Evolutionary conservation across 2,797 vertebrate genomes (phyloP).

Genomic region (Fringilla coelebs): DNA sequence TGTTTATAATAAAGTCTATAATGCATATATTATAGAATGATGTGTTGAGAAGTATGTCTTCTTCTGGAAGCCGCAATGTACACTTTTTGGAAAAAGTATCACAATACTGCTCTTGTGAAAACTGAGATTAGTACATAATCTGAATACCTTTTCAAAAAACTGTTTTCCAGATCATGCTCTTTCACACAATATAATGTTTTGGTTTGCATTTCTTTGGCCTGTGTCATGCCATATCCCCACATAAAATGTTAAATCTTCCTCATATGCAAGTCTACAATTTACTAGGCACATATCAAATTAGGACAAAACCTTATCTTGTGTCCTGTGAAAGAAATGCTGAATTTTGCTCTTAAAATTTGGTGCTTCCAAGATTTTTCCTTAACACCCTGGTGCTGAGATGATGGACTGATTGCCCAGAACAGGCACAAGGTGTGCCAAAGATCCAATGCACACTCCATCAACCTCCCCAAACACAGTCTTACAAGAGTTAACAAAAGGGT

Average conservation of each 20-base stretch:
- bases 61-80: not conserved
- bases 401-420: not conserved
- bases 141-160: not conserved
- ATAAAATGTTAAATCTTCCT: not conserved
- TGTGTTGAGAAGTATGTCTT: not conserved
- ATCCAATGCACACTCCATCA: not conserved
- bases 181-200: not conserved
- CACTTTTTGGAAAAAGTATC: not conserved
- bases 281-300: not conserved
- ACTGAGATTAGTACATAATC: not conserved
- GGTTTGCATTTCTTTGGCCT: not conserved
- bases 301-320: not conserved
- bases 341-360: not conserved
- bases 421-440: not conserved
- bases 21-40: not conserved
- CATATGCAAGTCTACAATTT: not conserved
- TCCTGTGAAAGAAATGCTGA: not conserved
- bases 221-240: not conserved
- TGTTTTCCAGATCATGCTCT: not conserved
- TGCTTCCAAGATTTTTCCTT: not conserved
- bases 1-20: no score
- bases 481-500: not conserved
- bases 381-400: not conserved
- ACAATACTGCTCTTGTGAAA: not conserved
- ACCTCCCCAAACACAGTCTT: not conserved